Base-by-base conservation (phyloP, 2,888 invertebrate genomes). In the Drosophila robusta region DNA sequence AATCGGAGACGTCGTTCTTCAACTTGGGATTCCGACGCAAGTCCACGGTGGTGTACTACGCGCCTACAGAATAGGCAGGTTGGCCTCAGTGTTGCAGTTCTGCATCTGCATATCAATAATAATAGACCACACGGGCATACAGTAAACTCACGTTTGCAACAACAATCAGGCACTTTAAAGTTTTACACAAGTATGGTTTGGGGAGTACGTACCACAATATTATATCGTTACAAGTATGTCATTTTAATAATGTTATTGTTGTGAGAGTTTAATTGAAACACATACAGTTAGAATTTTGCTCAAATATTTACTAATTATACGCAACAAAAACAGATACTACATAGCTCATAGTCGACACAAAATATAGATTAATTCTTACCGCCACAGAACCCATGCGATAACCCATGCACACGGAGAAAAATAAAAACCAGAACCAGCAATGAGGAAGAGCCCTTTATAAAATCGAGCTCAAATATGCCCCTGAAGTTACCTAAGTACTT, bases 1-100 rank as follows among this genome's bases (percentile, higher is more conserved):
- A 92, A 62, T 91, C 92, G 39, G 92, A 92, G 79, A 92, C 92
- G 34, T 91, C 92, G n/a, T 92, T 92, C 80, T 91, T 92, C 75
- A 92, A 91, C 76, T 83, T 92, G 70, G 92, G 92, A 36, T 92
- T 92, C 75, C 88, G 92, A 26, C 90, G 92, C 54, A 92, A 92
- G 67, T 92, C 92, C 34, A 92, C 92, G 5, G 90, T 91, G 47
- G 90, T 91, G 8, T 92, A 91, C 51, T 92, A 91, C 75, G 91
- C 92, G 34, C 91, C 92, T 60, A 90, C 91, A 29, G 92, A 92
- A 73, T 92, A 63, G 50, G 9, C 32, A 18, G 16, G 1, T 26
- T 8, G 39, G 9, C 3, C 9, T 22, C 12, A 6, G 34, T 16
- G 49, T 36, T 47, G 62, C 32, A 42, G 42, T 32, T 54, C 42